Evolutionary conservation across 2,797 vertebrate species (phyloP).

Genomic region (Distichodus sexfasciatus): DNA sequence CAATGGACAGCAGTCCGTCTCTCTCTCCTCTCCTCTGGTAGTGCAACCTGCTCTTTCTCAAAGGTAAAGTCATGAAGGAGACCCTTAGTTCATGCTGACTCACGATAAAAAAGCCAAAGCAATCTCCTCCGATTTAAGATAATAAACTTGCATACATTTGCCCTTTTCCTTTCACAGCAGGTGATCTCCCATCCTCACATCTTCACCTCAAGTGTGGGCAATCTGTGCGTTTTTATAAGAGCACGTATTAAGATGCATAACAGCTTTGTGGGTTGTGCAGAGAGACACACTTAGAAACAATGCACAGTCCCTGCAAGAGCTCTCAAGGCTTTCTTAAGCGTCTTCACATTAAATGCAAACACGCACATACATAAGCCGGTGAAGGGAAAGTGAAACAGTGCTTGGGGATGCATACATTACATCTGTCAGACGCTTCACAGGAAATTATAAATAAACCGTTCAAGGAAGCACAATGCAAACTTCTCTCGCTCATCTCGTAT

Average conservation of each 20-base stretch:
- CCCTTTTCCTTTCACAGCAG: neutral
- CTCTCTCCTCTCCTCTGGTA: neutral
- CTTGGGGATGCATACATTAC: conserved; percentile 21
- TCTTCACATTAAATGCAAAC: conserved; percentile 15
- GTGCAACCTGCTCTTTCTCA: neutral
- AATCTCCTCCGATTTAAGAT: neutral
- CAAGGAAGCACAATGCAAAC: neutral
- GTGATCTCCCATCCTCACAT: neutral
- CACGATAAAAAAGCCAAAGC: conserved; percentile 1
- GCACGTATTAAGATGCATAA: conserved; percentile 12
- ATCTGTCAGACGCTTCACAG: neutral
- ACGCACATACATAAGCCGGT: neutral
- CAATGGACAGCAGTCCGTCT: no score
- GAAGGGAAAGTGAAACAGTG: neutral
- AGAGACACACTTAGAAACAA: neutral
- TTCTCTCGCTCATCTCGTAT: neutral
- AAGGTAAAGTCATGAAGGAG: neutral
- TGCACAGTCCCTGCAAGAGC: conserved; percentile 1
- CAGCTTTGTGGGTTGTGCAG: neutral
- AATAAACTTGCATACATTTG: neutral
- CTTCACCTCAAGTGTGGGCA: neutral
- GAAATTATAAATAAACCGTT: conserved; percentile 10
- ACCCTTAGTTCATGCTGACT: neutral
- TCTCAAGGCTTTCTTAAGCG: conserved; percentile 16
- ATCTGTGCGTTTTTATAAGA: neutral